Evolutionary conservation across 2,113 vertebrate genomes (phyloP), one percentile per base, ranked within the genome.

Genomic region (Fulmarus glacialis): DNA sequence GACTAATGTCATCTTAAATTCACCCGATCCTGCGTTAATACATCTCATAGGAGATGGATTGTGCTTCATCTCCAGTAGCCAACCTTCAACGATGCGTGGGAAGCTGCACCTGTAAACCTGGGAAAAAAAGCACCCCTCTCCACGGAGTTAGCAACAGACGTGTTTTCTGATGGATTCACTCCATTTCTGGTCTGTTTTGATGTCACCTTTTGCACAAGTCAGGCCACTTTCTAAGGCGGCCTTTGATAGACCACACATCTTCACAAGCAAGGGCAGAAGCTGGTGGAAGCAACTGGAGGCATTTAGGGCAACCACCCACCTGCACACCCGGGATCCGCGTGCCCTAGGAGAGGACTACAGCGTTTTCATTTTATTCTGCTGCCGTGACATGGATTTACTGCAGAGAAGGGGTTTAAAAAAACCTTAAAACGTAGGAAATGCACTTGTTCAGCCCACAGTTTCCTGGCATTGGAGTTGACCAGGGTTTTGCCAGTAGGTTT

Each of bases 271-370:
- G 34, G 73, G 34, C 73, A 22, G 14, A 10, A 23, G 56, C 26
- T 8, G 34, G 56, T 23, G 43, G 56, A 27, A 42, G 29, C 21
- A 18, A 43, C 0, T 9, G 50, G 55, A 45, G 72, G 72, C 2
- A 32, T 58, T 45, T 20, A 14, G 53, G 53, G 40, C 72, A n/a
- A n/a, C 53, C 72, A 43, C 50, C 50, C 36, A 3, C 8, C 36
- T 17, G 15, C 8, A 9, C 29, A 2, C 11, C 7, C 22, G 4
- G 29, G 29, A 18, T 32, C 38, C 6, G 29, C 3, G 3, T 26
- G 52, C 23, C 32, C 53, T 14, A 11, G 55, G 13, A 17, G 34
- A 21, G 9, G 7, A 58, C 24, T 2, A 6, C 14, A 16, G 19
- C 11, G 1, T 29, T 36, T 47, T 47, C 34, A 30, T 36, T 48